Evolutionary conservation across 2,113 vertebrate genomes (phyloP).

Genomic region (Craseonycteris thonglongyai): DNA sequence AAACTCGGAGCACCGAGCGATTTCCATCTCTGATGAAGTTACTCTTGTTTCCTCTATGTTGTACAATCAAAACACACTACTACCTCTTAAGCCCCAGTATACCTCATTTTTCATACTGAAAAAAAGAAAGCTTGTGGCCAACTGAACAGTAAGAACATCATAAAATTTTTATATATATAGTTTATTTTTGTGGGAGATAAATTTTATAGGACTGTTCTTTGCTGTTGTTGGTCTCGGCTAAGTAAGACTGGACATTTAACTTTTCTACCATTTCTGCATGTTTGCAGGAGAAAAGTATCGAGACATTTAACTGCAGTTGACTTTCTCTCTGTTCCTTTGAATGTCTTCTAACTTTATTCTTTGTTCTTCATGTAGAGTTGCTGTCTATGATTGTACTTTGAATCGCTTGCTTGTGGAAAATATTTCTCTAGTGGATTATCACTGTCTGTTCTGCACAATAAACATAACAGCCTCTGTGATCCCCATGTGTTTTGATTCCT

Average conservation of each 20-base stretch:
- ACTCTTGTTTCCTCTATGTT: conserved; percentile 85
- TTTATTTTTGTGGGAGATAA: conserved; percentile 96
- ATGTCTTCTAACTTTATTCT: conserved; percentile 85
- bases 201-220: conserved; percentile 94
- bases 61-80: conserved; percentile 96
- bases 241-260: conserved; percentile 89
- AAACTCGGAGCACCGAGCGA: conserved; percentile 79
- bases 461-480: conserved; percentile 92
- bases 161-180: conserved; percentile 94
- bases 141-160: conserved; percentile 89
- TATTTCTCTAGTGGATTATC: conserved; percentile 90
- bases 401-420: conserved; percentile 90
- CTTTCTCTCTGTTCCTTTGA: conserved; percentile 76
- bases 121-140: conserved; percentile 87
- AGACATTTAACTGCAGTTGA: conserved; percentile 80
- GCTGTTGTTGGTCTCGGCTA: conserved; percentile 86
- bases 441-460: conserved; percentile 96
- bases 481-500: conserved; percentile 80
- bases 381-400: conserved; percentile 90
- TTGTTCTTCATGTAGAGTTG: conserved; percentile 86
- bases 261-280: conserved; percentile 85
- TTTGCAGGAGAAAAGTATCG: conserved; percentile 83
- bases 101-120: conserved; percentile 95
- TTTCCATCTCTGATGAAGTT: conserved; percentile 83
- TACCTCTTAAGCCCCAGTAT: conserved; percentile 96